Evolutionary conservation across 1,140 invertebrate genomes (phyloP), one percentile per base, ranked within the genome.

Genomic region (Zaprionus gabonicus): DNA sequence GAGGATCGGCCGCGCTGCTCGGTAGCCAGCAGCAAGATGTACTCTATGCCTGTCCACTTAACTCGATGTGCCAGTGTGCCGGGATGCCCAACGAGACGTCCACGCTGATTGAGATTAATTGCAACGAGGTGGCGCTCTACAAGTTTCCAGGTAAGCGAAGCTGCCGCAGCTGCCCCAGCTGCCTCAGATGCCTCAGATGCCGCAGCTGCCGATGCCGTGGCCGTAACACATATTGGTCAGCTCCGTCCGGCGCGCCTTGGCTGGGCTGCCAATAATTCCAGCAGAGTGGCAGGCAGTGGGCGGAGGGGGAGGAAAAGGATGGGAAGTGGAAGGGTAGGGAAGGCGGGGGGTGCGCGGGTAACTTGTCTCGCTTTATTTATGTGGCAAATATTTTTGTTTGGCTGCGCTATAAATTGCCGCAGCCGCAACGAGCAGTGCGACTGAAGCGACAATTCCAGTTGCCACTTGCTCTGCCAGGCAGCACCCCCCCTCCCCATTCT

Each of bases 1-100:
- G 91, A 56, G 82, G 85, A 72, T 91, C 83, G 36, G 76, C 91
- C 7, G 87, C 84, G 13, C 53, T 92, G 36, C 65, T 92, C 10
- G 91, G 82, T 63, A 82, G 83, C 46, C 92, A 92, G 73, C 91
- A 91, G 53, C 91, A 93, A 76, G 92, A 93, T 72, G 77, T 92
- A 34, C 81, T 93, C 17, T 93, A 93, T 57, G 94, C 94, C 31
- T 95, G 95, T 82, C 93, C 93, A 27, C 94, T 95, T 82, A 95
- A 95, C 82, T 93, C 94, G 17, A 95, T 95, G 94, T 95, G 95
- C 90, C 93, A 94, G 69, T 95, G 95, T 78, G 94, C 94, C 90
- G 92, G 94, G 0, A 92, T 94, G 71, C 94, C 94, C 70, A 94
- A 94, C 60, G 93, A 93, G 28, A 94, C 94, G 73, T 93, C 93